phyloP scores from a whole-genome alignment of 2,797 vertebrate genomes.

The Hemibagrus guttatus region DNA sequence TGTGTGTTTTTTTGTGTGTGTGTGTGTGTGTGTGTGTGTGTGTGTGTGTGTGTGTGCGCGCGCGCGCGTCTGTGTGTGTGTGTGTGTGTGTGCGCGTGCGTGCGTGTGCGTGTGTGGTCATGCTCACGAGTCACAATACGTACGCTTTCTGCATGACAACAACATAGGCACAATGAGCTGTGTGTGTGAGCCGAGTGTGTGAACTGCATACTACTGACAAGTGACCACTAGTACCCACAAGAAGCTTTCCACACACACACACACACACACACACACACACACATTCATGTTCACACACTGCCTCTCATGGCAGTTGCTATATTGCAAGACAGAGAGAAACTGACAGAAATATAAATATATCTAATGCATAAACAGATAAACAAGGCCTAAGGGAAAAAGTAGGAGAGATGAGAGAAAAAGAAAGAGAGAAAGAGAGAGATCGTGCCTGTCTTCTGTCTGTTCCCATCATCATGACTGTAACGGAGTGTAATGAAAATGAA shows the following conservation, averaged over 20 bases:
- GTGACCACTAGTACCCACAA: constrained; percentile 27
- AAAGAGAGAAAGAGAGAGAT: constrained; percentile 4
- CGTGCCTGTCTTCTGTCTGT: constrained; percentile 37
- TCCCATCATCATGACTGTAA: constrained; percentile 44
- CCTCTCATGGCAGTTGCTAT: constrained; percentile 52
- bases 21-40: neutral
- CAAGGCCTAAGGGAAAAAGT: constrained; percentile 24
- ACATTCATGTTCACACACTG: constrained; percentile 23
- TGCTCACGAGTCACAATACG: constrained; percentile 23
- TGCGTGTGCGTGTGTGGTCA: neutral
- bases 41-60: neutral
- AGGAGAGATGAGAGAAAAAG: constrained; percentile 42
- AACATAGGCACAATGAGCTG: constrained; percentile 63
- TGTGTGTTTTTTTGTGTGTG: no score
- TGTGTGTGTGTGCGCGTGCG: neutral
- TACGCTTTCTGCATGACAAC: constrained; percentile 71
- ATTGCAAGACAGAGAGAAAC: constrained; percentile 46
- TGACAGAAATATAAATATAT: constrained; percentile 48
- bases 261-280: constrained; percentile 24
- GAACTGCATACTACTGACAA: constrained; percentile 62
- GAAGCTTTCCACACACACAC: constrained; percentile 23
- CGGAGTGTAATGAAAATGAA: constrained; percentile 58
- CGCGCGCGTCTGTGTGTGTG: no score
- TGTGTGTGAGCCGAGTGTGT: constrained; percentile 65
- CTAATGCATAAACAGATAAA: constrained; percentile 65